Base-by-base conservation (phyloP, 2,888 invertebrate genomes). In the Endomychus coccineus region DNA sequence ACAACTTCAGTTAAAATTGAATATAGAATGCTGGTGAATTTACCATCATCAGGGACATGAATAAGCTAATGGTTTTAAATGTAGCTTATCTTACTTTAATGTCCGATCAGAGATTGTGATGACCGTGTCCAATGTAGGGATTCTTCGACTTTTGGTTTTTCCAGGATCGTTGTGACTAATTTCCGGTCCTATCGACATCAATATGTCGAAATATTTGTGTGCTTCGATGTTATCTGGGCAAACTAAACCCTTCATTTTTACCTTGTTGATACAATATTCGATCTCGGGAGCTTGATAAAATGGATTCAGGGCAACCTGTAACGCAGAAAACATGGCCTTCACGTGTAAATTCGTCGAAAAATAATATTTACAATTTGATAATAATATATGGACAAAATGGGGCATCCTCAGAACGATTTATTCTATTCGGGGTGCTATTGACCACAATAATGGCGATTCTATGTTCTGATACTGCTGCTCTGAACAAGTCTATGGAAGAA, bases 221-320 rank as follows among this genome's bases (percentile, higher is more conserved):
- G 67, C 69, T 55, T 77, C 79, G 55, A 75, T 80, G 1, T 55
- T 62, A 28, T 76, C 74, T 0, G 80, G 73, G 2, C 78, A 69
- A 1, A 90, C 62, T 3, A 89, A 57, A 0, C 78, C 79, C 51
- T 77, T 80, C 1, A 79, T 69, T 2, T 70, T 72, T 1, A 82
- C 83, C 64, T 84, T 83, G 17, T 77, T 73, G 9, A 91, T 55
- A 34, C 80, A 80, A 56, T 80, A 84, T 30, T 77, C 70, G 1
- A 90, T 49, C 58, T 92, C 91, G 6, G 67, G 60, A 0, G 71
- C 66, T 56, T 78, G 75, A 56, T 82, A 87, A 1, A 75, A 74
- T 0, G 89, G 81, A 61, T 92, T 91, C 16, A 90, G 71, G 37
- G 78, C 80, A 6, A 85, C 86, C 69, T 80, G 61, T 19, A 62